Evolutionary conservation across 2,888 invertebrate genomes (phyloP), one percentile per base, ranked within the genome.

Genomic region (Perizoma flavofasciatum): DNA sequence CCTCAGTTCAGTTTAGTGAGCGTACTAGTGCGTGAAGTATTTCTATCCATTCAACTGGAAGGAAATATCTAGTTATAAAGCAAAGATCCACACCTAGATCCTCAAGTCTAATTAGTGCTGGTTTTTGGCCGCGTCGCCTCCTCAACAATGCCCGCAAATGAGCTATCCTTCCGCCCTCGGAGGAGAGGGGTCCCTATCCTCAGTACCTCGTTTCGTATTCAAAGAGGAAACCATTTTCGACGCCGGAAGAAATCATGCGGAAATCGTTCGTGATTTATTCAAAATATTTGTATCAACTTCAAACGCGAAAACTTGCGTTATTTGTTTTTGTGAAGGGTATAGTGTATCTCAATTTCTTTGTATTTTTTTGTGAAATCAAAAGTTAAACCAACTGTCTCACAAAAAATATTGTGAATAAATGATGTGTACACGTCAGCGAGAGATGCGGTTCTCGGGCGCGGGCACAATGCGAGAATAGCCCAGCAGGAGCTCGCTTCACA

Each of bases 391-490:
- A 81, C 78, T 79, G 79, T 67, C 71, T 65, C 70, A 81, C 79
- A 83, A 83, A 85, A 82, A 82, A 74, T 22, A 22, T 69, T 67
- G 73, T 78, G 73, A 71, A 85, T 82, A 83, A 85, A 85, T 84
- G 69, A 83, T 81, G 77, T 81, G 83, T 78, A 79, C 74, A 75
- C 74, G 83, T 80, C 82, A 81, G 77, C 81, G 77, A 70, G 65
- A 69, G 70, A 71, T 68, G 34, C 39, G 73, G 78, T 74, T 10
- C 47, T 44, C 48, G 47, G 74, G 72, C 77, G 84, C 48, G 47
- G 74, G 72, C 77, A 84, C 82, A 86, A 86, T 79, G 83, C 77
- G 71, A 83, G 82, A 85, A 85, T 82, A 79, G 77, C 88, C 59
- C 89, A 78, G 85, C 88, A 85, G 89, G 89, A 77, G 78, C 71